These are phyloP conservation scores for Toxonevra muliebris DNA, from an alignment of 2,888 invertebrate species.

Conservation along the genomic window DNA sequence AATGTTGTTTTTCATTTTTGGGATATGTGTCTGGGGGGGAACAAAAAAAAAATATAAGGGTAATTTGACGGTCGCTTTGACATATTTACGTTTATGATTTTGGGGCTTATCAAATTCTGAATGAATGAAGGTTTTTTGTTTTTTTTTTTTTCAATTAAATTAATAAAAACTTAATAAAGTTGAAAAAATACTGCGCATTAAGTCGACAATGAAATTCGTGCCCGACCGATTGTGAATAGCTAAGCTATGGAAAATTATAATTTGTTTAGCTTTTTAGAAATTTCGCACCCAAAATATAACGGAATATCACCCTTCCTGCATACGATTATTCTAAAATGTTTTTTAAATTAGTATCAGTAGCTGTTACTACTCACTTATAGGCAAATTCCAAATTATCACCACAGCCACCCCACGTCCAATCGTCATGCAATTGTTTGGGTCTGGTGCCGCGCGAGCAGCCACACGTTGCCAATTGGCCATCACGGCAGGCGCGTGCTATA, in stretches of 20 bases:
- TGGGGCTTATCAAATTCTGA: background rate
- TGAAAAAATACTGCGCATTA: no score
- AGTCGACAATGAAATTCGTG: no score
- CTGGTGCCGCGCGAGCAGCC: constrained; percentile 86
- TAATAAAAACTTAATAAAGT: no score
- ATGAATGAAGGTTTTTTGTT: background rate
- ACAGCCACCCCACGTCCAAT: constrained; percentile 99
- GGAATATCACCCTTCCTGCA: no score
- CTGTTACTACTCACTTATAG: constrained; percentile 76
- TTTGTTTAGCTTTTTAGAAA: no score
- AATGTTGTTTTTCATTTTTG: no score
- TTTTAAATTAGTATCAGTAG: background rate
- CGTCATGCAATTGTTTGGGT: constrained; percentile 84
- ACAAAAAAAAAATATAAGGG: background rate
- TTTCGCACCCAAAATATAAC: no score
- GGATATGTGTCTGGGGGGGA: background rate
- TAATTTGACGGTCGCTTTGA: constrained; percentile 1
- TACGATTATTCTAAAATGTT: no score
- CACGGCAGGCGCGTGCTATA: constrained; percentile 89
- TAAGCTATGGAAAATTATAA: no score
- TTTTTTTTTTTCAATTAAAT: constrained; percentile 1
- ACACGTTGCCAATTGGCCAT: constrained; percentile 88
- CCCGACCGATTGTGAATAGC: no score
- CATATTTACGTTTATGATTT: constrained; percentile 10
- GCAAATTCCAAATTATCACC: constrained; percentile 97